Evolutionary conservation across 1,140 invertebrate genomes (phyloP).

Genomic region (Bombus huntii): DNA sequence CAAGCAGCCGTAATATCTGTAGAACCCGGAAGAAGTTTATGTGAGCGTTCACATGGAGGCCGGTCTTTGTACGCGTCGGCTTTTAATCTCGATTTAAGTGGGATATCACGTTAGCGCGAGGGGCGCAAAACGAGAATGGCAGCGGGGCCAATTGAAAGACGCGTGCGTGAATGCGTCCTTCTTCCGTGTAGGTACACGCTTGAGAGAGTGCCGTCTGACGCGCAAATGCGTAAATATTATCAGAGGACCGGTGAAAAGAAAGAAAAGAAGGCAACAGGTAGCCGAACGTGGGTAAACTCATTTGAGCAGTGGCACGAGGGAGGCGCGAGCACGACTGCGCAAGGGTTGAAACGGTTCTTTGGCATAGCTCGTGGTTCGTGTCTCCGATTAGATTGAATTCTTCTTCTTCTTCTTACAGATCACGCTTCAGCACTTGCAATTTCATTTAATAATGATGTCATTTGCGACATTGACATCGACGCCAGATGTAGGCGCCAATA

Average conservation of each 20-base stretch:
- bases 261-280: conserved; percentile 53
- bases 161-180: conserved; percentile 6
- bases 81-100: conserved; percentile 36
- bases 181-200: neutral
- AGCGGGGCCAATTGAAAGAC: conserved; percentile 8
- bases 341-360: neutral
- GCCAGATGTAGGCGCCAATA: neutral
- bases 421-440: neutral
- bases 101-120: neutral
- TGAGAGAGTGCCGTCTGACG: neutral
- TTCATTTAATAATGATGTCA: neutral
- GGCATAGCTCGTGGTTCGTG: neutral
- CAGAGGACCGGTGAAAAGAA: neutral
- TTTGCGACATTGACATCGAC: neutral
- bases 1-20: neutral
- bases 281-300: conserved; percentile 5
- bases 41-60: neutral
- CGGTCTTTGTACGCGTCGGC: neutral
- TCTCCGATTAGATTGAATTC: neutral
- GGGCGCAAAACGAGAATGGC: neutral
- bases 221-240: conserved; percentile 32
- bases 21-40: neutral
- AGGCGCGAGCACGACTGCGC: neutral
- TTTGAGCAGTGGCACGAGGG: neutral
- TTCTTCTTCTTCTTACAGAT: neutral